Conservation (phyloP, 2,888 invertebrate genomes). For the Scaptomyza polygonia region DNA sequence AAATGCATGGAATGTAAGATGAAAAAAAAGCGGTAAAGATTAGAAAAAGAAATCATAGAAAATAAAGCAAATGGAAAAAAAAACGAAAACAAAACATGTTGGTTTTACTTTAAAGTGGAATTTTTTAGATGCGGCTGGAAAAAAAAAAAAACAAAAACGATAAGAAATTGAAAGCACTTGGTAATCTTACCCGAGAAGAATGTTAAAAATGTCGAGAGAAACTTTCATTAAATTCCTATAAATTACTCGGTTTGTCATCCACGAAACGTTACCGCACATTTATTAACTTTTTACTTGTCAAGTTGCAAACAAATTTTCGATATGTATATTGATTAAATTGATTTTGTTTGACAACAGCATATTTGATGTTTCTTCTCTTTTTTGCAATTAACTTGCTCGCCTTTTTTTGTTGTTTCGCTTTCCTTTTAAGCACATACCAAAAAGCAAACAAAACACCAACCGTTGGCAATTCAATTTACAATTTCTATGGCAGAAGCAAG, state of each 20-base stretch:
- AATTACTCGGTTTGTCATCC: too few species aligned
- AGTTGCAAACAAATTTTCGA: slow-evolving; percentile 6
- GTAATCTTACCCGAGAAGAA: too few species aligned
- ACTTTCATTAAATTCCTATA: neutral
- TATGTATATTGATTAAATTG: slow-evolving; percentile 27
- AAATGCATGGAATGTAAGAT: slow-evolving; percentile 38
- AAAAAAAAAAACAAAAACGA: neutral
- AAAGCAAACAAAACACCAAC: slow-evolving; percentile 13
- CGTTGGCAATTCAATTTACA: slow-evolving; percentile 59
- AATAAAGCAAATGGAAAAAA: slow-evolving; percentile 50
- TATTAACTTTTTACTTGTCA: neutral
- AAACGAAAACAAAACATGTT: slow-evolving; percentile 10
- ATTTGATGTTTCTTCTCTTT: neutral
- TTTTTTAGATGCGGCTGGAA: neutral
- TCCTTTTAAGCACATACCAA: slow-evolving; percentile 1
- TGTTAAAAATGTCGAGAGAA: neutral
- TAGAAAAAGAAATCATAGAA: slow-evolving; percentile 31
- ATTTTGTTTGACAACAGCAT: slow-evolving; percentile 10
- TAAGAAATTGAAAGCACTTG: neutral
- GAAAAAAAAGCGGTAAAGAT: slow-evolving; percentile 13
- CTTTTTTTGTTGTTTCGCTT: slow-evolving; percentile 18
- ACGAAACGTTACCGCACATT: too few species aligned
- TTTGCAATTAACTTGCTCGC: neutral
- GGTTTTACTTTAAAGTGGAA: slow-evolving; percentile 2
- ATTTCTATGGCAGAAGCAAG: slow-evolving; percentile 51